A percentile compares a stretch with the other conserved stretches of the same genome.
Evolutionary conservation across 2,888 invertebrate genomes (phyloP).

Genomic region (Perithous albicinctus): DNA sequence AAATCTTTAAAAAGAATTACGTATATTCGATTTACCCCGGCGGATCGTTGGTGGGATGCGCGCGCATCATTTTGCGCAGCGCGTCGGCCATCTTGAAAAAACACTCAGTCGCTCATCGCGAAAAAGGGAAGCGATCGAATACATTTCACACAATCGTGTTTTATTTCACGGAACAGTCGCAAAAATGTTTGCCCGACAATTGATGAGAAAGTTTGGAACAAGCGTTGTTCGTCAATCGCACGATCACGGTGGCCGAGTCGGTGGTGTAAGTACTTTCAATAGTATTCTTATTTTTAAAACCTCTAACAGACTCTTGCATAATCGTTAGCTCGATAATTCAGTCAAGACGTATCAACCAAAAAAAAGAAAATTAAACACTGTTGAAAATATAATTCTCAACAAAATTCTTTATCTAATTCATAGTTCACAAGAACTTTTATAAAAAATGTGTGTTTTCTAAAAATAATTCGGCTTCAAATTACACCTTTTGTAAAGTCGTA

Average conservation of each 20-base stretch:
- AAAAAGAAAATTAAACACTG: not conserved
- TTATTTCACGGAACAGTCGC: not conserved
- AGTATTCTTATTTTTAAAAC: too few relatives aligned
- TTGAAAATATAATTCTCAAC: too few relatives aligned
- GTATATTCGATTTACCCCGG: not conserved
- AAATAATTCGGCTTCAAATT: too few relatives aligned
- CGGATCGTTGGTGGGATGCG: slow-evolving; percentile 8
- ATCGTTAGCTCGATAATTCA: slow-evolving; percentile 35
- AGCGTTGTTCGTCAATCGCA: slow-evolving; percentile 70
- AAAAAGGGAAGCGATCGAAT: not conserved
- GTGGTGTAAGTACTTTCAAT: slow-evolving; percentile 74
- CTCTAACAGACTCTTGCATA: slow-evolving; percentile 60
- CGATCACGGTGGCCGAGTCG: slow-evolving; percentile 72
- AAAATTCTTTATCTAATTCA: too few relatives aligned
- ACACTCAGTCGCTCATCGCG: not conserved
- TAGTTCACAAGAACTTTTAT: too few relatives aligned
- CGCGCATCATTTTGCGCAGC: not conserved
- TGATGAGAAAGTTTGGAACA: slow-evolving; percentile 74
- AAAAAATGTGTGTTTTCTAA: too few relatives aligned
- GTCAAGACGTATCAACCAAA: too few relatives aligned
- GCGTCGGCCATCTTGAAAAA: not conserved
- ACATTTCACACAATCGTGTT: not conserved
- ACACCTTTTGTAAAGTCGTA: too few relatives aligned
- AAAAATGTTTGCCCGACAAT: slow-evolving; percentile 69
- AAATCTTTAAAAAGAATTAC: not conserved